Percentiles rank a stretch among this genome's conserved stretches.
Evolutionary conservation across 2,888 invertebrate species (phyloP).

Genomic region (Mythimna vitellina): DNA sequence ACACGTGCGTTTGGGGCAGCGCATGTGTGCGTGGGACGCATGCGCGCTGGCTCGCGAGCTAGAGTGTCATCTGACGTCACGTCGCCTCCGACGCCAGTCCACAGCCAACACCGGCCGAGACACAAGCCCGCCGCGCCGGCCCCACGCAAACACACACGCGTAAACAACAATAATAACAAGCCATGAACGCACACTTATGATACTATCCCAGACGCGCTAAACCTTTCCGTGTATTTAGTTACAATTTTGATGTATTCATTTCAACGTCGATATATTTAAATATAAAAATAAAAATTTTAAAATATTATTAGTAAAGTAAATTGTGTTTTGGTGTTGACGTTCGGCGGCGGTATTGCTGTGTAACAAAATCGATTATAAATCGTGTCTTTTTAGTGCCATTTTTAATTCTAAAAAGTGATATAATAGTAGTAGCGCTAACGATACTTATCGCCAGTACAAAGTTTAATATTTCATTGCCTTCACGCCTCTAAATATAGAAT

Average conservation of each 20-base stretch:
- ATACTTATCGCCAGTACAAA: conserved; percentile 88
- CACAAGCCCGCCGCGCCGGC: conserved; percentile 75
- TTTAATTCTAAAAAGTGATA: conserved; percentile 80
- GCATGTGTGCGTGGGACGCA: conserved; percentile 61
- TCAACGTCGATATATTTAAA: conserved; percentile 67
- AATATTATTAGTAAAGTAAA: conserved; percentile 33
- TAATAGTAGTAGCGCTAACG: conserved; percentile 79
- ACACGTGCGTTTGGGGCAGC: conserved; percentile 61
- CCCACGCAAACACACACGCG: conserved; percentile 79
- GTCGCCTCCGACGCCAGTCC: conserved; percentile 72
- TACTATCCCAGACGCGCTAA: conserved; percentile 70
- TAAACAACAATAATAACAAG: conserved; percentile 80
- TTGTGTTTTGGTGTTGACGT: conserved; percentile 62
- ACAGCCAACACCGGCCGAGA: conserved; percentile 72
- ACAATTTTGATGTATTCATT: conserved; percentile 69
- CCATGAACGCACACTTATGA: conserved; percentile 81
- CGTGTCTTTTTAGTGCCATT: conserved; percentile 91
- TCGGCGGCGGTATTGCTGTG: conserved; percentile 70
- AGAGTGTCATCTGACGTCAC: conserved; percentile 75
- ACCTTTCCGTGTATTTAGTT: conserved; percentile 85
- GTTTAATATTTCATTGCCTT: conserved; percentile 87
- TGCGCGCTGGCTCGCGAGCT: conserved; percentile 66
- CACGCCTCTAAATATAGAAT: conserved; percentile 82
- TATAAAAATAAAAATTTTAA: conserved; percentile 24
- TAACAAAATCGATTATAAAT: conserved; percentile 76